A percentile compares a stretch with the other conserved stretches of the same genome.
These are phyloP conservation scores for Eilema griseolum DNA, from an alignment of 2,888 invertebrate species.

Conservation along the genomic window DNA sequence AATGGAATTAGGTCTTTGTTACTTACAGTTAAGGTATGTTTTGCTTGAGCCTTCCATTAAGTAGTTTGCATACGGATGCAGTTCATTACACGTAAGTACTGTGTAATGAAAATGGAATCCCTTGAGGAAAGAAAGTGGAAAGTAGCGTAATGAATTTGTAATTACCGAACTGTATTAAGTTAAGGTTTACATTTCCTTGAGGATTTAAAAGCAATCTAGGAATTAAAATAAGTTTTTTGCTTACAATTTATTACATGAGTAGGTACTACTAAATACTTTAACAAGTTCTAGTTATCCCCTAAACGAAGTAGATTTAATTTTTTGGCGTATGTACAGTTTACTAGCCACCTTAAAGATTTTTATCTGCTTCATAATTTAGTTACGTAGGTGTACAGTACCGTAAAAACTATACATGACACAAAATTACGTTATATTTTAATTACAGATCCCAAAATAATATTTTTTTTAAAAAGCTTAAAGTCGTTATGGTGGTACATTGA, in stretches of 20 bases:
- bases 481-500: not conserved
- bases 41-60: constrained; percentile 35
- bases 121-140: constrained; percentile 54
- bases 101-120: constrained; percentile 62
- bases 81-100: constrained; percentile 57
- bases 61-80: constrained; percentile 57
- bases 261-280: not conserved
- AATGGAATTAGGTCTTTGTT: constrained; percentile 39
- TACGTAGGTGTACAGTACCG: no score
- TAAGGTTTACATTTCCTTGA: constrained; percentile 23
- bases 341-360: no score
- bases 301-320: no score
- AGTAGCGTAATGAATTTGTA: constrained; percentile 59
- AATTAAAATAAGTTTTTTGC: not conserved
- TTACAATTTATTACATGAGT: constrained; percentile 2
- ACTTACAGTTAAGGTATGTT: constrained; percentile 36
- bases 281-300: not conserved
- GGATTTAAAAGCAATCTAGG: constrained; percentile 26
- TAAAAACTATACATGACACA: no score
- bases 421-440: no score
- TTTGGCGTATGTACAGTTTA: no score
- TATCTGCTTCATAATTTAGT: no score
- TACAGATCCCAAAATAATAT: not conserved
- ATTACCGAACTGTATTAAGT: constrained; percentile 44
- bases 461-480: not conserved